Base-by-base conservation (phyloP, 2,888 invertebrate genomes). In the Lacanobia wlatinum region DNA sequence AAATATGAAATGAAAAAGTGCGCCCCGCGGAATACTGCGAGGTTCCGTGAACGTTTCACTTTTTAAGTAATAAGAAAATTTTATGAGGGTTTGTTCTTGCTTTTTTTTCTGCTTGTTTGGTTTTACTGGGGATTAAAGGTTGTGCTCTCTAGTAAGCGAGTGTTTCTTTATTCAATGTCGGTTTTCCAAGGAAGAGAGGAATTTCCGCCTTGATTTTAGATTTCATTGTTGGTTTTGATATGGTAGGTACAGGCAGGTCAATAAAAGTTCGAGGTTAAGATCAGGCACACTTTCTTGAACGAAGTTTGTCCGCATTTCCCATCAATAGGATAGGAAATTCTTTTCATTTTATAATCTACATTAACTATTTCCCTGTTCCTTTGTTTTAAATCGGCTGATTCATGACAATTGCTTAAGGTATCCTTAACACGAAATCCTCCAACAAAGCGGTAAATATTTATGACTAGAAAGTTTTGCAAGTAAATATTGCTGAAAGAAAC, bases 1-100 rank as follows among this genome's bases (percentile, higher is more conserved):
- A 92, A 96, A 95, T 91, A 94, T 92, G 93, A 93, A 92, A 89
- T 92, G 91, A 90, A 92, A 94, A 94, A 93, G 92, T 90, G 86
- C 78, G 89, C 73, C 76, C 85, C 84, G 86, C 71, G 53, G 65
- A 76, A 53, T 70, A 58, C 28, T 14, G 7, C 12, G 21, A 64
- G 88, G 90, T 91, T 91, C 92, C 80, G 88, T 86, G 28, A 66
- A 28, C 40, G 38, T 70, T 70, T 61, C 34, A n/a, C 43, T 53
- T 65, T 73, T 83, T 78, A 69, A 74, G 74, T 79, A 79, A 81
- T 70, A 80, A 65, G 81, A 65, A 80, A 61, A 65, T 78, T 46
- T 69, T 75, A 65, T 61, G 34, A 53, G 18, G 34, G 10, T 75
- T 80, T 67, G 50, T 69, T 80, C 52, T 68, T 34, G 60, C 21